phyloP scores from a whole-genome alignment of 2,113 vertebrate genomes.

The Nothobranchius kuhntae region DNA sequence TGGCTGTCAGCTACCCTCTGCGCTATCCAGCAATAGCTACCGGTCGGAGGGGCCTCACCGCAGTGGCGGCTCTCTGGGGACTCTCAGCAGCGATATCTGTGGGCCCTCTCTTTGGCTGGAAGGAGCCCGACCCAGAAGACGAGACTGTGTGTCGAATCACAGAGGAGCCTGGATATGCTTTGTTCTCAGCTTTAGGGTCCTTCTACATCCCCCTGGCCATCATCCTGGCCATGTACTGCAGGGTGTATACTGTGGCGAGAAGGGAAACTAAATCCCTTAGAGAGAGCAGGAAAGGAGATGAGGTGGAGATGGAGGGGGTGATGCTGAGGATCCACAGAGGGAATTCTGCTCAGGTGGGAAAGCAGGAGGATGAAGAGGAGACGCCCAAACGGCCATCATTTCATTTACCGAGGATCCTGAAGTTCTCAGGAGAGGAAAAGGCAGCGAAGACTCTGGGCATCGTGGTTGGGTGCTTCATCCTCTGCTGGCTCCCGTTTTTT shows the following conservation, averaged over 20 bases:
- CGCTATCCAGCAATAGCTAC: conserved; percentile 89
- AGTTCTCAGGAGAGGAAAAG: conserved; percentile 93
- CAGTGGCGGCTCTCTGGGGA: conserved; percentile 86
- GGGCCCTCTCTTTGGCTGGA: conserved; percentile 94
- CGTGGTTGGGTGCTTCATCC: conserved; percentile 93
- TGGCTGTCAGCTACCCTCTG: conserved; percentile 93
- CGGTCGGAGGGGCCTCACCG: conserved; percentile 81
- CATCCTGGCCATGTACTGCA: conserved; percentile 94
- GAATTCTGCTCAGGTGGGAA: conserved; percentile 48
- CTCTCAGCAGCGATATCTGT: conserved; percentile 90
- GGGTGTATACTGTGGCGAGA: conserved; percentile 90
- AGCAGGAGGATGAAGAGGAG: conserved; percentile 14
- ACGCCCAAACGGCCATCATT: conserved; percentile 77
- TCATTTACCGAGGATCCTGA: conserved; percentile 82
- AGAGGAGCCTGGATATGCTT: conserved; percentile 89
- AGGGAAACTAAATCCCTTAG: conserved; percentile 81
- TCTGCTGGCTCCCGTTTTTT: conserved; percentile 98
- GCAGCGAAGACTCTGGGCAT: conserved; percentile 95
- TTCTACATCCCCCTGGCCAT: conserved; percentile 93
- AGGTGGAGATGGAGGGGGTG: conserved; percentile 80
- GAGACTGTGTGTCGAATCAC: conserved; percentile 91
- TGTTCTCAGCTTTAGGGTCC: conserved; percentile 93
- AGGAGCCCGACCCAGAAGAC: conserved; percentile 88
- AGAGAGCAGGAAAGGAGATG: conserved; percentile 80
- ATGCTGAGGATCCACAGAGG: conserved; percentile 89